Conservation (phyloP, 2,113 vertebrate genomes). For the Brienomyrus brachyistius region DNA sequence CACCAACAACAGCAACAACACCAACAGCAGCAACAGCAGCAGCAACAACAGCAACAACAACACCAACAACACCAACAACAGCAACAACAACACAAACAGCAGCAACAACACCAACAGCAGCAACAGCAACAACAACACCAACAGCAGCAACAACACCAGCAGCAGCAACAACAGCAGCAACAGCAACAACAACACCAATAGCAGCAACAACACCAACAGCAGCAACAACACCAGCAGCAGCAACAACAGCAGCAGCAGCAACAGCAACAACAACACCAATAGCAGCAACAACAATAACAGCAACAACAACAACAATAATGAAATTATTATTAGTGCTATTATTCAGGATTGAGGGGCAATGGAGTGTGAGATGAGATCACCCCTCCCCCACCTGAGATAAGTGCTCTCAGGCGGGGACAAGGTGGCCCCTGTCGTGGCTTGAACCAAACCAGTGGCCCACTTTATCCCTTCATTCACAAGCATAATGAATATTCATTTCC, state of each 20-base stretch:
- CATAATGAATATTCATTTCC: not conserved
- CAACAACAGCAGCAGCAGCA: not conserved
- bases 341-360: not conserved
- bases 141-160: not conserved
- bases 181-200: not conserved
- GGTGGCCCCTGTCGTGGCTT: no score
- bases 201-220: not conserved
- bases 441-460: not conserved
- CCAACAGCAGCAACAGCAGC: not conserved
- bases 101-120: not conserved
- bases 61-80: not conserved
- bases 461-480: not conserved
- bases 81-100: not conserved
- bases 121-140: not conserved
- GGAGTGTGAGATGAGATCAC: not conserved
- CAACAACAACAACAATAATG: not conserved
- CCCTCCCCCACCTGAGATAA: not conserved
- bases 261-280: not conserved
- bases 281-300: not conserved
- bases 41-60: not conserved
- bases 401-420: not conserved
- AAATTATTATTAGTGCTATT: not conserved
- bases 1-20: no score
- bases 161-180: not conserved
- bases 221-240: not conserved